phyloP scores from a whole-genome alignment of 2,797 vertebrate genomes.

The Thaleichthys pacificus region DNA sequence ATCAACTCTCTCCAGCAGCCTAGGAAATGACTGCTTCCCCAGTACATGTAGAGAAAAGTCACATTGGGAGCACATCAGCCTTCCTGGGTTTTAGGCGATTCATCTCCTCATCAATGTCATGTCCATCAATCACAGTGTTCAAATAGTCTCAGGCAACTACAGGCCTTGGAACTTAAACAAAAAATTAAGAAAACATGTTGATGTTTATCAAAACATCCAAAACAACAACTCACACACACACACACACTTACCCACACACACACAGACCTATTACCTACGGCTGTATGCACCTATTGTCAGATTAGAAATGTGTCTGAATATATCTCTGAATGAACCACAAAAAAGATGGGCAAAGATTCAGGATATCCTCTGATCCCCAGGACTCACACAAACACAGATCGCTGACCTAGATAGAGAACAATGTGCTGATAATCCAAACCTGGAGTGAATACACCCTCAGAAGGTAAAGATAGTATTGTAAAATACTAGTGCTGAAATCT shows the following conservation, averaged over 20 bases:
- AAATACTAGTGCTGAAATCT: too few relatives aligned
- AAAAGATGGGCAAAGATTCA: background rate
- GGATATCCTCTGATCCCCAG: background rate
- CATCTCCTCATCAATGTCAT: background rate
- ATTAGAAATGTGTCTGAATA: background rate
- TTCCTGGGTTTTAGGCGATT: background rate
- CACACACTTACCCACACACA: background rate
- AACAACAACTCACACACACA: background rate
- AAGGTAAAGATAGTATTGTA: too few relatives aligned
- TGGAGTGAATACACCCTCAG: too few relatives aligned
- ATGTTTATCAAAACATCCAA: conserved; percentile 1
- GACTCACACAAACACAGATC: background rate
- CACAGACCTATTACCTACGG: background rate
- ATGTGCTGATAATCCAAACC: background rate
- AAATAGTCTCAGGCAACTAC: background rate
- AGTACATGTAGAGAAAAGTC: too few relatives aligned
- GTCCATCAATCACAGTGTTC: background rate
- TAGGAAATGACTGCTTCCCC: too few relatives aligned
- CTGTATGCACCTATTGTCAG: too few relatives aligned
- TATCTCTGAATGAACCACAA: background rate
- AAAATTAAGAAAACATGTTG: background rate
- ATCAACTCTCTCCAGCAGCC: too few relatives aligned
- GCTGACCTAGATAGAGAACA: background rate
- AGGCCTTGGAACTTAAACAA: background rate
- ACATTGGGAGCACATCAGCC: background rate